Percentiles rank a stretch among this genome's conserved stretches.
Evolutionary conservation across 2,113 vertebrate species (phyloP).

Genomic region (Podarcis muralis): DNA sequence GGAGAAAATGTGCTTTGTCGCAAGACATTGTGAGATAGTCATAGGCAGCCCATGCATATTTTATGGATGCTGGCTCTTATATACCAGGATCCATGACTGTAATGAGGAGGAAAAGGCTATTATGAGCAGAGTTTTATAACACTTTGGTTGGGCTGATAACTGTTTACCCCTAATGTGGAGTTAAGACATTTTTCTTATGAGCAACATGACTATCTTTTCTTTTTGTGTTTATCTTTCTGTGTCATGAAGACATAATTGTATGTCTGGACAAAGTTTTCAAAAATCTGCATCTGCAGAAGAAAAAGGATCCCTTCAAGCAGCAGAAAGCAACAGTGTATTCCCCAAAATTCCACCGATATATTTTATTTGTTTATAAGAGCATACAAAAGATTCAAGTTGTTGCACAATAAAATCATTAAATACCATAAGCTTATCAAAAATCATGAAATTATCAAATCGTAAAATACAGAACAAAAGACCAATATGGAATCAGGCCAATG

Average conservation of each 20-base stretch:
- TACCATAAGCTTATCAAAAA: no score
- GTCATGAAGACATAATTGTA: not conserved
- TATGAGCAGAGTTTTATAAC: not conserved
- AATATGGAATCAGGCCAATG: no score
- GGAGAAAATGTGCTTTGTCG: not conserved
- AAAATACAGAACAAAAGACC: no score
- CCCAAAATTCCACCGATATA: not conserved
- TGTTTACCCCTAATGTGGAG: not conserved
- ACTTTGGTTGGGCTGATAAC: not conserved
- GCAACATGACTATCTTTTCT: no score
- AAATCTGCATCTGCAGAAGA: not conserved
- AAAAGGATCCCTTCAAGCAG: not conserved
- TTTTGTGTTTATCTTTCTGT: not conserved
- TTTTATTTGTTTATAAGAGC: no score
- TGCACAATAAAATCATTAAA: no score
- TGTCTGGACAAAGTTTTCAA: not conserved
- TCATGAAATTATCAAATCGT: no score
- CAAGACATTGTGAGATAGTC: not conserved
- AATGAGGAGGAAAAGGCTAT: not conserved
- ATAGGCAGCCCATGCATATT: not conserved
- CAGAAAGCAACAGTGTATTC: not conserved
- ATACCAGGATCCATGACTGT: not conserved
- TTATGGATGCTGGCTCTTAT: not conserved
- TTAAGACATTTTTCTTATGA: no score
- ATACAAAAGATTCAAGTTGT: no score